A percentile compares a stretch with the other conserved stretches of the same genome.
phyloP scores from a whole-genome alignment of 2,113 vertebrate genomes.

The Prunella fulvescens region DNA sequence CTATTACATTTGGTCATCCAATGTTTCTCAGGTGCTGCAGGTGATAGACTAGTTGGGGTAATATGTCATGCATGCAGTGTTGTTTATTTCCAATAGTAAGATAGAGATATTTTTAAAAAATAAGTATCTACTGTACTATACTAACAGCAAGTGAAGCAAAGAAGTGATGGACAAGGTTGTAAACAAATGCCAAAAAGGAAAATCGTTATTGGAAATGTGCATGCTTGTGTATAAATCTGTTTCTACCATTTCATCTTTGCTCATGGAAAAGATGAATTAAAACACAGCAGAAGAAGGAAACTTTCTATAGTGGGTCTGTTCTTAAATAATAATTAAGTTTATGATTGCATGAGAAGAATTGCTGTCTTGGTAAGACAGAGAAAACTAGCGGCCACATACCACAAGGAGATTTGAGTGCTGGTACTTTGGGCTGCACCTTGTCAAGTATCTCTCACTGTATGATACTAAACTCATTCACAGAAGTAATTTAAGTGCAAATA shows the following conservation, averaged over 20 bases:
- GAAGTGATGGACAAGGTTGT: background rate
- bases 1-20: background rate
- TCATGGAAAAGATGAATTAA: background rate
- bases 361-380: background rate
- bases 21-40: background rate
- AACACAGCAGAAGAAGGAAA: background rate
- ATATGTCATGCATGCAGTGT: fast-evolving
- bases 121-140: background rate
- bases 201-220: fast-evolving
- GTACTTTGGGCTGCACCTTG: background rate
- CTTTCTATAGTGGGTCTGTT: background rate
- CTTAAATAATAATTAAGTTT: background rate
- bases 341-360: background rate
- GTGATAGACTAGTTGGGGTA: background rate
- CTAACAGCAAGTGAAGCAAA: background rate
- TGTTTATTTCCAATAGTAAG: background rate
- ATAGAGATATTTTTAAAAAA: background rate
- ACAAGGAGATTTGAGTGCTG: background rate
- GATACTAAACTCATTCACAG: background rate
- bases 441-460: background rate
- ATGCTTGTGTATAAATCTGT: background rate
- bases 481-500: background rate
- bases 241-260: background rate
- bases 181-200: background rate
- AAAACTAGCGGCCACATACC: fast-evolving